Percentiles rank a stretch among this genome's conserved stretches.
Evolutionary conservation across 2,797 vertebrate genomes (phyloP).

Genomic region (Hirundo rustica): DNA sequence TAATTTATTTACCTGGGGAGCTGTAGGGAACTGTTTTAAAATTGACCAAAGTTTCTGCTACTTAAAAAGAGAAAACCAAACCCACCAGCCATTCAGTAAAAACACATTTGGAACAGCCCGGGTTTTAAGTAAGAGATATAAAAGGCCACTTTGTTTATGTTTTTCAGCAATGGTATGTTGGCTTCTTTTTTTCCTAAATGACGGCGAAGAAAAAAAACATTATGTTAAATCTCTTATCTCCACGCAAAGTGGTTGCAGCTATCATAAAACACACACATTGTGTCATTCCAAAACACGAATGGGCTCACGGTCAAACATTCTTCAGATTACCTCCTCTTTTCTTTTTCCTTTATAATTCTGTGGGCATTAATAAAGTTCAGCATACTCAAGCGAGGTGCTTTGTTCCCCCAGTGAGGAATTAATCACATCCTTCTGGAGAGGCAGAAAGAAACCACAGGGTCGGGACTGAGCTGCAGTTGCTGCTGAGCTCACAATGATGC

Average conservation of each 20-base stretch:
- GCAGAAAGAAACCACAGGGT: not conserved
- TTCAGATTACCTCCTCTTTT: conserved; percentile 40
- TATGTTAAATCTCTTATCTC: conserved; percentile 60
- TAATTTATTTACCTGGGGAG: conserved; percentile 61
- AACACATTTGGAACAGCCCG: not conserved
- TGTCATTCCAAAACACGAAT: conserved; percentile 57
- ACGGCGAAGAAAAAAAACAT: not conserved
- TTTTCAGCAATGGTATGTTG: conserved; percentile 45
- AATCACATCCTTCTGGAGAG: not conserved
- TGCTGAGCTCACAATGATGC: not conserved
- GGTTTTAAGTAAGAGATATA: conserved; percentile 37
- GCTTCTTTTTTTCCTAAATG: conserved; percentile 28
- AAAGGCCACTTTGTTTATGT: conserved; percentile 54
- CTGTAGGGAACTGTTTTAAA: conserved; percentile 46
- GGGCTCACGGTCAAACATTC: conserved; percentile 28
- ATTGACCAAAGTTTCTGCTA: conserved; percentile 18
- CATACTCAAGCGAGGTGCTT: not conserved
- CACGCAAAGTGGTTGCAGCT: conserved; percentile 32
- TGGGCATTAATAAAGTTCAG: not conserved
- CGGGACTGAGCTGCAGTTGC: not conserved
- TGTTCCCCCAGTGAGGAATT: not conserved
- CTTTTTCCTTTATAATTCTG: not conserved
- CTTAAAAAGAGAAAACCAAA: not conserved
- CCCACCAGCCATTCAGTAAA: conserved; percentile 36
- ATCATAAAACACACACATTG: conserved; percentile 63